Evolutionary conservation across 2,797 vertebrate genomes (phyloP), one percentile per base, ranked within the genome.

Genomic region (Pseudochirops cupreus): DNA sequence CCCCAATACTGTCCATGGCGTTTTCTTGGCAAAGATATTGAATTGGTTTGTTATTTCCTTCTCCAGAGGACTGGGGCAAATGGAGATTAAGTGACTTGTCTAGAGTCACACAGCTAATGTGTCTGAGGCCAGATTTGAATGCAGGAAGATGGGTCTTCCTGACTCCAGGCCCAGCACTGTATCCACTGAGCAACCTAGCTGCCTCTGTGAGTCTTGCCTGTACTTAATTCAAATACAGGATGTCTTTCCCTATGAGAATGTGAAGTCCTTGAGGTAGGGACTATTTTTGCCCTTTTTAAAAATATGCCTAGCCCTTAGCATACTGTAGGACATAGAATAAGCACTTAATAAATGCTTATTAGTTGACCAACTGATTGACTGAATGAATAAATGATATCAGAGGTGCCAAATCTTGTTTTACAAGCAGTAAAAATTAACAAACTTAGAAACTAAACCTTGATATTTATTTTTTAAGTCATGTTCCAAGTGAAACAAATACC

Each of bases 401-500:
- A 62, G 16, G 11, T n/a, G 13, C 89, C 62, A 39, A 5, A 26
- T 54, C 31, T 55, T 93, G 11, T 4, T 0, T 50, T 14, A 92
- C 62, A 31, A 7, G n/a, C 59, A 14, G 29, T 46, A 28, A 82
- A 56, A 52, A 90, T 28, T 50, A 53, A 11, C 1, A 87, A 87
- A 50, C 39, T 87, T 50, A 87, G 13, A 55, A 21, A 24, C 31
- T 50, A 92, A 92, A 92, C 2, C n/a, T 50, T 50, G 7, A 7
- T 96, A 92, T 92, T 91, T 87, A n/a, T 90, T 67, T 58, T 13
- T 74, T 24, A 74, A 74, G 7, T 57, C 92, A 24, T 92, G 91
- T 54, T 94, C 94, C 96, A 96, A 94, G 52, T 39, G 91, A 96
- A 94, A 94, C 59, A 94, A 96, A 54, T 55, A 62, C 90, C 90